Base-by-base conservation (phyloP, 2,113 vertebrate genomes). In the Halichoeres trimaculatus region DNA sequence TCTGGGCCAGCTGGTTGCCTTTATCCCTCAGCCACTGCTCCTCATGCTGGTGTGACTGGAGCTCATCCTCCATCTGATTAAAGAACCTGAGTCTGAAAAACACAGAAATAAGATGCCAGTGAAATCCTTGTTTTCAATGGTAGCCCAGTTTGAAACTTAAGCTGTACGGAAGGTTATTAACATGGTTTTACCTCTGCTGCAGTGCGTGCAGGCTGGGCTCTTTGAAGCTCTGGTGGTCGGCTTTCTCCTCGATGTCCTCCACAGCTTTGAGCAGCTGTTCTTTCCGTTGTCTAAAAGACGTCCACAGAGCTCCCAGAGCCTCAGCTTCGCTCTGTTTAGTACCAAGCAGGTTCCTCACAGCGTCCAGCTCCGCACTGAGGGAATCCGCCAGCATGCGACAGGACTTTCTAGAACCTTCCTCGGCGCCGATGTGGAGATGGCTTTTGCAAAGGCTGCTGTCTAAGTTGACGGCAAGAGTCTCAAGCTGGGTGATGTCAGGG, bases 241-340 rank as follows among this genome's bases (percentile, higher is more conserved):
- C 91, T 76, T 96, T 96, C 76, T 99, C 96, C 78, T 99, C 98
- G 2, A 94, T 94, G 83, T 98, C 96, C 85, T 99, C 98, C 60
- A 99, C 94, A 19, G 87, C 92, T 79, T 95, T 96, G 65, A 98
- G 94, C 10, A 99, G 80, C 55, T 95, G 95, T 2, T 98, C 98
- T 59, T 94, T 97, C 34, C 90, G 92, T 52, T 96, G 95, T 63
- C 84, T 89, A 67, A 98, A 98, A 0, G 96, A 95, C 22, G 88
- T 94, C 89, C 84, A 93, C 64, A 99, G 75, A 1, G 90, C 90
- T 0, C 88, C 93, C 58, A 98, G 90, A 34, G 96, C 98, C 76
- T 99, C 97, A 0, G 98, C 97, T 79, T 99, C 96, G 50, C 94
- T 97, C 85, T 97, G 96, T 78, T 98, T 98, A 2, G 94, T 95